Conservation (phyloP, 2,888 invertebrate species). For the Lasius fuliginosus region DNA sequence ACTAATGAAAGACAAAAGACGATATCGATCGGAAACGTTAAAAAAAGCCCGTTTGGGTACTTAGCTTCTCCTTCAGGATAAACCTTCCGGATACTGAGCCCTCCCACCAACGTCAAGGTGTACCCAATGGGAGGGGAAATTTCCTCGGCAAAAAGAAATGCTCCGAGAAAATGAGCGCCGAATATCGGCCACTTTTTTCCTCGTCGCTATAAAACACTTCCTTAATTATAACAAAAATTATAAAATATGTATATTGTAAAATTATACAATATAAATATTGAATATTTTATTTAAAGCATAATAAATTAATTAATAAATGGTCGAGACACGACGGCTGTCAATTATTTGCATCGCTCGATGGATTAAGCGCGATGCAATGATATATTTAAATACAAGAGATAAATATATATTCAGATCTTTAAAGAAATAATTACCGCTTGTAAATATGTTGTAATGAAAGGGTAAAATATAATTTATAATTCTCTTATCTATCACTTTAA, state of each 20-base stretch:
- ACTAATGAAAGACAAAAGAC: not conserved
- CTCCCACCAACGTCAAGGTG: not conserved
- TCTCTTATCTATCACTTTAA: not conserved
- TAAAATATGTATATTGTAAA: too few relatives aligned
- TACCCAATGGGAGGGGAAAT: not conserved
- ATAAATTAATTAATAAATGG: not conserved
- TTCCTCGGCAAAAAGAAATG: not conserved
- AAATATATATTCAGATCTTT: not conserved
- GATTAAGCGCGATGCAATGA: not conserved
- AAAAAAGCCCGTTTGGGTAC: not conserved
- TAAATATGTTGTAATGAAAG: not conserved
- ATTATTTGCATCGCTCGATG: not conserved
- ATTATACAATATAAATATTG: not conserved
- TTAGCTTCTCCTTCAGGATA: not conserved
- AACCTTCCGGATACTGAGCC: not conserved
- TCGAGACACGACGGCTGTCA: not conserved
- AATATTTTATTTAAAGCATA: not conserved
- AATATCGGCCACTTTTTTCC: too few relatives aligned
- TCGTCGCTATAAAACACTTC: too few relatives aligned
- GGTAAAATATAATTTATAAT: not conserved
- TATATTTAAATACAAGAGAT: not conserved
- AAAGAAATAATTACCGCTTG: not conserved
- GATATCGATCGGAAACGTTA: not conserved
- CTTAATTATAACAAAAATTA: too few relatives aligned
- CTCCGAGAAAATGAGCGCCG: not conserved